Conservation (phyloP, 2,113 vertebrate genomes). For the Entelurus aequoreus region DNA sequence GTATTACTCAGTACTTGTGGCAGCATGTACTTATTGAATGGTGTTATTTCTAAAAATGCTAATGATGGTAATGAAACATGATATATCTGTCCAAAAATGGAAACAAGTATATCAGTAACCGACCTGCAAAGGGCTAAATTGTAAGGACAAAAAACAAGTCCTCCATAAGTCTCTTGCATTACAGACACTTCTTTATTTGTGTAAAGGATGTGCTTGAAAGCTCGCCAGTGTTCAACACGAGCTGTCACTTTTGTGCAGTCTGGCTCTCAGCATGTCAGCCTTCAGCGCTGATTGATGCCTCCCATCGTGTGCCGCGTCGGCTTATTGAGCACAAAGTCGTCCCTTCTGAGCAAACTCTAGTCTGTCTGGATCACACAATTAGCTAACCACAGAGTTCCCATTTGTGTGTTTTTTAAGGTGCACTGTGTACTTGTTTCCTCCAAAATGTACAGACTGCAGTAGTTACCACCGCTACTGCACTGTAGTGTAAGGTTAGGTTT, state of each 20-base stretch:
- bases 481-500: too few relatives aligned
- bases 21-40: too few relatives aligned
- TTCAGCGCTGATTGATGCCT: slow-evolving; percentile 53
- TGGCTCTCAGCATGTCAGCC: slow-evolving; percentile 43
- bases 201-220: slow-evolving; percentile 31
- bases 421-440: too few relatives aligned
- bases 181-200: slow-evolving; percentile 29
- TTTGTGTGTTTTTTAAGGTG: slow-evolving; percentile 2
- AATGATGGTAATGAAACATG: too few relatives aligned
- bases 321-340: slow-evolving; percentile 42
- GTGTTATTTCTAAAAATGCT: too few relatives aligned
- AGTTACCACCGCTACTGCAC: too few relatives aligned
- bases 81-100: too few relatives aligned
- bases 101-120: not conserved
- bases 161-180: slow-evolving; percentile 23
- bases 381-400: not conserved
- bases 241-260: slow-evolving; percentile 34
- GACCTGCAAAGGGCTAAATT: not conserved
- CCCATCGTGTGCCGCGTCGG: slow-evolving; percentile 39
- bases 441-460: too few relatives aligned
- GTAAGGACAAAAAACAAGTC: slow-evolving; percentile 16
- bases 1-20: too few relatives aligned
- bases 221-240: slow-evolving; percentile 41
- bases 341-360: not conserved
- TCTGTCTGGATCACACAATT: not conserved